Evolutionary conservation across 2,797 vertebrate species (phyloP).

Genomic region (Ciconia nigra): DNA sequence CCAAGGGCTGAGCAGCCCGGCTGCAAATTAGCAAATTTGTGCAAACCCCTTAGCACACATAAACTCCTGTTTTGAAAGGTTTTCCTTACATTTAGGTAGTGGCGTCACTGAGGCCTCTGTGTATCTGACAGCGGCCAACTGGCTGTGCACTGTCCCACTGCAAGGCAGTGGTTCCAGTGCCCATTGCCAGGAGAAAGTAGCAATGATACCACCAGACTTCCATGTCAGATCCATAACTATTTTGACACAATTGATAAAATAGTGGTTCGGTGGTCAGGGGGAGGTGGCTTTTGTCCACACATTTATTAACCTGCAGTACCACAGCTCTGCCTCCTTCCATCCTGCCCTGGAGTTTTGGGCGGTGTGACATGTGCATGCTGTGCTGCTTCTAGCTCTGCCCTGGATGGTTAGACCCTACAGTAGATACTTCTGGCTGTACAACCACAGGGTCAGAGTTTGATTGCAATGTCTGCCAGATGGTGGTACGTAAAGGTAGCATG

Average conservation of each 20-base stretch:
- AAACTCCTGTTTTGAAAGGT: neutral
- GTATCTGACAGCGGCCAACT: neutral
- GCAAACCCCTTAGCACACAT: neutral
- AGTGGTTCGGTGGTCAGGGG: neutral
- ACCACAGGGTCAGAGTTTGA: neutral
- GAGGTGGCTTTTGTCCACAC: neutral
- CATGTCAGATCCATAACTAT: neutral
- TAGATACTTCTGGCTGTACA: neutral
- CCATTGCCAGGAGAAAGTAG: neutral
- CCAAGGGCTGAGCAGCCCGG: neutral
- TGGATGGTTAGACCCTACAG: neutral
- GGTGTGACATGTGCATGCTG: neutral
- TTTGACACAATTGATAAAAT: neutral
- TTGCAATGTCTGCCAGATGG: neutral
- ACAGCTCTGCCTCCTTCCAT: neutral
- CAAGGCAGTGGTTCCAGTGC: fast-evolving
- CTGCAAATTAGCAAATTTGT: too few species aligned
- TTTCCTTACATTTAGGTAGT: neutral
- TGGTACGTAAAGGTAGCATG: neutral
- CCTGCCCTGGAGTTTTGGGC: neutral
- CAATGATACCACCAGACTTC: fast-evolving
- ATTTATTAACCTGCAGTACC: neutral
- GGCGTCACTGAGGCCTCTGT: neutral
- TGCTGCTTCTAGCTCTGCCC: neutral
- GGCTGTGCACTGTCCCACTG: neutral